Evolutionary conservation across 2,797 vertebrate genomes (phyloP).

Genomic region (Dipus sagitta): DNA sequence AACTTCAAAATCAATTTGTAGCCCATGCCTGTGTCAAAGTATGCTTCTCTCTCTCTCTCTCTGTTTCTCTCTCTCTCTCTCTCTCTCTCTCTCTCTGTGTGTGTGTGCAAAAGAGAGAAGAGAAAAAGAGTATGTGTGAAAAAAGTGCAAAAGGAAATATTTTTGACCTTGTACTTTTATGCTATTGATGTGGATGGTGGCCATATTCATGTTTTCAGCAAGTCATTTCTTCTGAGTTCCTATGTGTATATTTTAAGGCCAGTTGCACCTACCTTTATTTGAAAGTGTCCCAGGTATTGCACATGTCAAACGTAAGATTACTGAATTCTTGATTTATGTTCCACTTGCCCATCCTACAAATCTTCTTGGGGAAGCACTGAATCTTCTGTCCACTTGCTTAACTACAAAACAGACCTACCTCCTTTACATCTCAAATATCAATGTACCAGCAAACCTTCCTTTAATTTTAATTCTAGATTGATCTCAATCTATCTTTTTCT

Average conservation of each 20-base stretch:
- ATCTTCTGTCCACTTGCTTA: not conserved
- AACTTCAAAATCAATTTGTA: constrained; percentile 4
- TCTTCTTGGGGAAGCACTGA: not conserved
- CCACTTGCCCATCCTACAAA: not conserved
- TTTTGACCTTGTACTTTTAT: constrained; percentile 19
- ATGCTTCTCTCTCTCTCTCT: not conserved
- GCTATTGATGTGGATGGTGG: not conserved
- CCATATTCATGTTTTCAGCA: not conserved
- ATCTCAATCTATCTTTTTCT: not conserved
- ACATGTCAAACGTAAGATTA: not conserved
- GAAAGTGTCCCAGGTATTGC: not conserved
- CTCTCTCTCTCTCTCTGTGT: too few species aligned
- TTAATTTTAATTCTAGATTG: not conserved
- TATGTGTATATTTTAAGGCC: not conserved
- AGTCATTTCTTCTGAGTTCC: not conserved
- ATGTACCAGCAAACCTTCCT: not conserved
- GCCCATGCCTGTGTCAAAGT: not conserved
- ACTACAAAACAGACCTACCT: not conserved
- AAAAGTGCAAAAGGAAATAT: constrained; percentile 4
- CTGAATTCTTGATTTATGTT: constrained; percentile 26
- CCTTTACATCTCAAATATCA: not conserved
- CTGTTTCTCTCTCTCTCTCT: not conserved
- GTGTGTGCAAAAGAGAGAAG: not conserved
- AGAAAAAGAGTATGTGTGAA: not conserved
- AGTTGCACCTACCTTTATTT: not conserved